phyloP scores from a whole-genome alignment of 2,888 invertebrate species.

The Xestia c-nigrum region DNA sequence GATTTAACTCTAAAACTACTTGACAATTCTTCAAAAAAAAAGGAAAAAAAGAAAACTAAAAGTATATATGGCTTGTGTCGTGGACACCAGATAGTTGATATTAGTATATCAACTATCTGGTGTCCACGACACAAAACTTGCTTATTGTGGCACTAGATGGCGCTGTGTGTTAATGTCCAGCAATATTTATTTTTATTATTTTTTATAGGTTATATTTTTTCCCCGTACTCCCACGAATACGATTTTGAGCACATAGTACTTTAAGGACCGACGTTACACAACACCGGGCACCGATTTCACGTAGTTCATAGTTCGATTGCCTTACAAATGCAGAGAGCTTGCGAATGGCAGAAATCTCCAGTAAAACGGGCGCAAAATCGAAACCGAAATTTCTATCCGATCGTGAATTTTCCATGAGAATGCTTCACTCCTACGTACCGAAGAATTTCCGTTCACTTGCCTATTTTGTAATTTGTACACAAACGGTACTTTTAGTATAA shows the following conservation, averaged over 20 bases:
- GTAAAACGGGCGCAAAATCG: constrained; percentile 34
- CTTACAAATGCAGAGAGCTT: constrained; percentile 23
- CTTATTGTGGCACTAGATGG: no score
- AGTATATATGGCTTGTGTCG: no score
- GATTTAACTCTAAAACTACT: no score
- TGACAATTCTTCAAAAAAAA: no score
- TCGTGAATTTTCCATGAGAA: constrained; percentile 49
- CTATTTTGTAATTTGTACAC: constrained; percentile 1
- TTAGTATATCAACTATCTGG: no score
- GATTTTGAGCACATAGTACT: background rate
- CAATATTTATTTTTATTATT: no score
- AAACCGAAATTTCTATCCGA: constrained; percentile 6
- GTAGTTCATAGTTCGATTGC: background rate
- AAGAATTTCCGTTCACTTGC: background rate
- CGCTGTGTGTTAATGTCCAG: no score
- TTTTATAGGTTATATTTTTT: no score
- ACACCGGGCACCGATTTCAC: background rate
- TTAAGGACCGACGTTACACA: background rate
- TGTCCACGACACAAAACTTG: no score
- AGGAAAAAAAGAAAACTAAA: no score
- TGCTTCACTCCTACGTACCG: constrained; percentile 19
- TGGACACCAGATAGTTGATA: no score
- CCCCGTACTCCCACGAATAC: no score
- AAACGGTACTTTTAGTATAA: background rate
- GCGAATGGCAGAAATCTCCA: constrained; percentile 30